Base-by-base conservation (phyloP, 2,113 vertebrate genomes). In the Podarcis cretensis region DNA sequence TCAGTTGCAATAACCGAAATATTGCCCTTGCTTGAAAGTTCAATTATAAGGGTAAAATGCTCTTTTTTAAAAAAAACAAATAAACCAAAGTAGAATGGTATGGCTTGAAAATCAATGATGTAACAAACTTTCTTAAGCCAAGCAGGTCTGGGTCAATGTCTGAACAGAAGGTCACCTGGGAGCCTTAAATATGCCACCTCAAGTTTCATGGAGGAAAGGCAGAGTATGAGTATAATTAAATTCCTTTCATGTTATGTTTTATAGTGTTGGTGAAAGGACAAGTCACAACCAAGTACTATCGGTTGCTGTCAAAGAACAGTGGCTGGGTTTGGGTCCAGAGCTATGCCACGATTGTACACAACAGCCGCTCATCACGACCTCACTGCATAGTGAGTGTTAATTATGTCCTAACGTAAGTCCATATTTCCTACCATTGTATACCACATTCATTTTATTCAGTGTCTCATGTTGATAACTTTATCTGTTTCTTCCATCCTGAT, bases 381-480 rank as follows among this genome's bases (percentile, higher is more conserved):
- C 98, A 99, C 98, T 99, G 98, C 96, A 98, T 99, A 91, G 98
- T 99, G 97, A 99, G 98, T 91, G 98, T 99, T 95, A 99, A 99
- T 98, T 98, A 99, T 93, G 98, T 99, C 88, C 98, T 99, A 93
- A 99, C 98, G 98, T 99, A 98, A 99, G 98, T 98, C 94, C 90
- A 91, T 63, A 87, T 91, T 94, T 95, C 91, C 93, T 94, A 95
- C 84, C 93, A 93, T 95, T 93, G 90, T 2, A 54, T 86, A 88
- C 54, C 89, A 48, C 83, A 21, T 59, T 65, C 0, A 4, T 21
- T 57, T 32, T 68, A 54, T 10, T 27, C 1, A 0, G 4, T 1
- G 5, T 14, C 40, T 14, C 14, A 37, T 30, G 37, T 30, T 1
- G 80, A 81, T 6, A 25, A 0, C 23, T 87, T 25, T 63, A 63